Evolutionary conservation across 2,797 vertebrate genomes (phyloP).

Genomic region (Aratinga solstitialis): DNA sequence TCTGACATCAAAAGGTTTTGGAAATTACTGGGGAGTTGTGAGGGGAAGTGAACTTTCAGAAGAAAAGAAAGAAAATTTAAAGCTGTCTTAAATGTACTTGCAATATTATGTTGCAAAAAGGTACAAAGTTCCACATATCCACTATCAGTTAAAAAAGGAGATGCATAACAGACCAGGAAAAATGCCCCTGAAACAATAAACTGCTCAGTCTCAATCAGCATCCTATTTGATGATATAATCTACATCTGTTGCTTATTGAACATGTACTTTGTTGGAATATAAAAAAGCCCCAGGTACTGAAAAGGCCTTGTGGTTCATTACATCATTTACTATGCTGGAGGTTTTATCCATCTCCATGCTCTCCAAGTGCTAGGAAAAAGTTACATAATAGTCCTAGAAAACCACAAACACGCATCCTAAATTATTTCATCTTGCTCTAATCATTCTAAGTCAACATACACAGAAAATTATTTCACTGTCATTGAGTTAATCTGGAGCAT

Average conservation of each 20-base stretch:
- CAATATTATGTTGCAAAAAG: neutral
- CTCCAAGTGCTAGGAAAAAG: neutral
- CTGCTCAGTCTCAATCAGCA: neutral
- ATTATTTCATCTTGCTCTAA: neutral
- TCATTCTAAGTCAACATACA: neutral
- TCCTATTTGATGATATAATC: neutral
- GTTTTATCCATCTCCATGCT: neutral
- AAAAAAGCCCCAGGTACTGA: neutral
- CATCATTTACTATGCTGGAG: neutral
- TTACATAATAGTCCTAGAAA: neutral
- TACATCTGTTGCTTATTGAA: constrained; percentile 20
- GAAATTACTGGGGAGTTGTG: neutral
- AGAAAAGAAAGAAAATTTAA: neutral
- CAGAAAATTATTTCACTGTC: neutral
- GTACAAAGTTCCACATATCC: neutral
- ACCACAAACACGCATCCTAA: neutral
- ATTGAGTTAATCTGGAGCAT: neutral
- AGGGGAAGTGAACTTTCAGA: neutral
- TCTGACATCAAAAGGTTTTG: neutral
- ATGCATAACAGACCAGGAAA: neutral
- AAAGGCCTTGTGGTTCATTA: neutral
- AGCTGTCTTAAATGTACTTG: neutral
- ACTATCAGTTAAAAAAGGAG: neutral
- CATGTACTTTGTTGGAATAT: neutral
- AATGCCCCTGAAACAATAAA: neutral